Percentiles rank a stretch among this genome's conserved stretches.
Evolutionary conservation across 2,797 vertebrate genomes (phyloP).

Genomic region (Myiotriccus ornatus): DNA sequence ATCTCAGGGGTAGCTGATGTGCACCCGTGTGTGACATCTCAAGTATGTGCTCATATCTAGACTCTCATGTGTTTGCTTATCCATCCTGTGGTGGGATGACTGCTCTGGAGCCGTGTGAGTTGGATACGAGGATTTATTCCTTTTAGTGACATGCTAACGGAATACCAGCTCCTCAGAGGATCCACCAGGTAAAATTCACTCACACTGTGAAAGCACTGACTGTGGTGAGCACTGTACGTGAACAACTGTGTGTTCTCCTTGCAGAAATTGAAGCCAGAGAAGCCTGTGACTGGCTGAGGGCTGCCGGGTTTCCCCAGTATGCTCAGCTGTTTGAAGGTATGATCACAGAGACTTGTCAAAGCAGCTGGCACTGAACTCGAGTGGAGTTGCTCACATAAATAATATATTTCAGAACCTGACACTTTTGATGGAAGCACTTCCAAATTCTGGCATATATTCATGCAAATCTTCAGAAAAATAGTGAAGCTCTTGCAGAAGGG

Average conservation of each 20-base stretch:
- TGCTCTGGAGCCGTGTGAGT: accelerated
- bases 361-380: not conserved
- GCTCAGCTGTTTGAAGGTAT: slow-evolving; percentile 87
- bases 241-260: slow-evolving; percentile 39
- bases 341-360: not conserved
- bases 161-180: not conserved
- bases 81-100: not conserved
- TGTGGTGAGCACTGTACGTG: not conserved
- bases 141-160: not conserved
- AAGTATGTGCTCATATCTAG: not conserved
- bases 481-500: not conserved
- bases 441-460: not conserved
- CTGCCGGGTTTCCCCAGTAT: slow-evolving; percentile 89
- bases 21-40: not conserved
- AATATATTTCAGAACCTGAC: not conserved
- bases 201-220: not conserved
- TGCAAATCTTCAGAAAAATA: not conserved
- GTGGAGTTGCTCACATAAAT: not conserved
- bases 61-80: not conserved
- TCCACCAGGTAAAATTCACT: not conserved
- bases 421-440: not conserved
- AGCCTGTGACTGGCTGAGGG: slow-evolving; percentile 87
- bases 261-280: slow-evolving; percentile 90
- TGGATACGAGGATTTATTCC: not conserved
- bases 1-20: not conserved